phyloP scores from a whole-genome alignment of 1,140 invertebrate species.

The Sycophila sp. region DNA sequence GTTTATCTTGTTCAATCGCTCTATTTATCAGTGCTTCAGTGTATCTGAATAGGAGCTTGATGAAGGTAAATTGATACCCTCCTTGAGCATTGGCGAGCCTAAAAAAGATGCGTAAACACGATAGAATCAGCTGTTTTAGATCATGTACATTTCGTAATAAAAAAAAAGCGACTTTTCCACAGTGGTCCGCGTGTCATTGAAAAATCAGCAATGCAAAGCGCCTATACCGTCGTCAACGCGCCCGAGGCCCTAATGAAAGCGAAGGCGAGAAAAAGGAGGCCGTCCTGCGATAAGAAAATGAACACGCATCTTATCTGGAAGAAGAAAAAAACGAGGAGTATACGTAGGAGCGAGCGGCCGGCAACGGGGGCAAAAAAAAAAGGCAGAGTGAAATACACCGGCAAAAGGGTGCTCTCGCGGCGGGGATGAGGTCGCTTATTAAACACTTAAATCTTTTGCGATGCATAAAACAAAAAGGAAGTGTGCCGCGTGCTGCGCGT shows the following conservation, averaged over 20 bases:
- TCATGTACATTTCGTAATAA: no score
- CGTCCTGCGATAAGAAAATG: constrained; percentile 13
- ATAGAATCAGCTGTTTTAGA: no score
- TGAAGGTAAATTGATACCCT: constrained; percentile 13
- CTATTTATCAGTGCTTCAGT: constrained; percentile 8
- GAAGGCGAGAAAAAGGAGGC: not conserved
- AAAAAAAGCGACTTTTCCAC: not conserved
- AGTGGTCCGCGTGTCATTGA: not conserved
- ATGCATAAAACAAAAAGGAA: constrained; percentile 40
- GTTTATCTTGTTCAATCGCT: no score
- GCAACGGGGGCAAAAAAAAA: constrained; percentile 36
- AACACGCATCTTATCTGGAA: constrained; percentile 39
- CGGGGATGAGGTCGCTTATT: constrained; percentile 49
- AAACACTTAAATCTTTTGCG: constrained; percentile 58
- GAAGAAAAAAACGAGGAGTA: constrained; percentile 30
- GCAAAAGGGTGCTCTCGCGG: constrained; percentile 42
- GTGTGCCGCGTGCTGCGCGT: not conserved
- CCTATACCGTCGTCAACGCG: not conserved
- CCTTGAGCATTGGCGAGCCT: not conserved
- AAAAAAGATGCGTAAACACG: constrained; percentile 1
- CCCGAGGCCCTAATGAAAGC: not conserved
- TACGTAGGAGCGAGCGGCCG: constrained; percentile 28
- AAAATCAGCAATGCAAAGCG: constrained; percentile 28
- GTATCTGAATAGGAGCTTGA: not conserved
- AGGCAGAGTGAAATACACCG: constrained; percentile 36